Base-by-base conservation (phyloP, 2,888 invertebrate species). In the Erebia palarica region DNA sequence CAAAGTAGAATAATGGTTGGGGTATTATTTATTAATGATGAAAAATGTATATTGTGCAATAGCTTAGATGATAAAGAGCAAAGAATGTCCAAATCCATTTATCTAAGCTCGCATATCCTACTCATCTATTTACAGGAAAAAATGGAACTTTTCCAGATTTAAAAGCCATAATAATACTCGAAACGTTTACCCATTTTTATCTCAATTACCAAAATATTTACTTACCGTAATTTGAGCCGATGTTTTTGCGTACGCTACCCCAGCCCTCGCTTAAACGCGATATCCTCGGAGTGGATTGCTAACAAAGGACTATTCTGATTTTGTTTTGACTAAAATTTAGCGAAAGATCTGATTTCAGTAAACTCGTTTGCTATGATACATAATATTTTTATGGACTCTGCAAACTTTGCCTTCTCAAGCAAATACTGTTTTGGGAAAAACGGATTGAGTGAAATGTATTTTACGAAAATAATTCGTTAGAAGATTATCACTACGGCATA, bases 261-360 rank as follows among this genome's bases (percentile, higher is more conserved):
- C 51, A 80, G 73, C 80, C 87, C 88, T 82, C 83, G 73, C 77
- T 82, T 86, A 84, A 92, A 92, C 82, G 85, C 85, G 91, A 92
- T 89, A 92, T 87, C 87, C 85, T 77, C 84, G 82, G 83, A 91
- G 90, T 89, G 91, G 87, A 91, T 88, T 80, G 88, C 89, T 78
- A 89, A 92, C 92, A 92, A 92, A 91, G 85, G 87, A 82, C 84
- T 83, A 82, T 81, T 81, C 84, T 86, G 91, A 92, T 92, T 92
- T 90, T 92, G 91, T 93, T 92, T 91, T 92, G 92, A 91, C 91
- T 90, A 87, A 89, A 90, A 88, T 86, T 83, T 84, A 84, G 82
- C 81, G 80, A 77, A 75, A 81, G 85, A 90, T 92, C 89, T 80
- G 80, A 83, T 92, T 91, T 84, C 91, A 84, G 83, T 79, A 84